Base-by-base conservation (phyloP, 2,888 invertebrate genomes). In the Aphidius colemani region DNA sequence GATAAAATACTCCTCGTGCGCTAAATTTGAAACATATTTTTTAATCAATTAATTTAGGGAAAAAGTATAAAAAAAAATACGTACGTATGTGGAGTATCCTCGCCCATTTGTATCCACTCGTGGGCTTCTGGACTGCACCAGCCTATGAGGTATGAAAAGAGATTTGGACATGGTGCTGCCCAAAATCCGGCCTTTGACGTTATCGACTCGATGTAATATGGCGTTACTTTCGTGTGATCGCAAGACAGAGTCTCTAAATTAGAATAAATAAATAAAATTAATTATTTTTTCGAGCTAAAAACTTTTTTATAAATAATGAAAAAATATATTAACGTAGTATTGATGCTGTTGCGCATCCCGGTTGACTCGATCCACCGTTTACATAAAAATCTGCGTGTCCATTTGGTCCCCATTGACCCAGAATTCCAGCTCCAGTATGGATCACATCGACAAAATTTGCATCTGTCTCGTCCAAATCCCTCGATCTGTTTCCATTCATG, bases 371-470 rank as follows among this genome's bases (percentile, higher is more conserved):
- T 39, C 94, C 92, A 0, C 94, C 94, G 75, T 94, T 94, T 57
- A 94, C 91, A 80, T 94, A 94, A 81, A 93, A 94, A 80, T 94
- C 94, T 0, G 92, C 94, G 77, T 94, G 94, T 0, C 94, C 94
- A 69, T 90, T 93, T 1, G 93, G 93, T 4, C 94, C 93, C 93
- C 94, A 94, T 76, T 94, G 94, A 0, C 94, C 94, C 40, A 94
- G 85, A 69, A 94, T 92, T 0, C 94, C 94, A 0, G 94, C 94
- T 0, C 93, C 94, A 0, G 94, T 94, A 79, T 94, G 94, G 40
- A 94, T 79, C 64, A 90, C 89, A 78, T 94, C 94, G 53, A 94
- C 93, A 75, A 94, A 94, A 73, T 91, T 86, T 0, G 94, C 94
- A 75, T 94, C 94, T 0, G 89, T 86, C 59, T 89, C 86, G 82